A percentile compares a stretch with the other conserved stretches of the same genome.
Evolutionary conservation across 2,888 invertebrate species (phyloP).

Genomic region (Andrena haemorrhoa): DNA sequence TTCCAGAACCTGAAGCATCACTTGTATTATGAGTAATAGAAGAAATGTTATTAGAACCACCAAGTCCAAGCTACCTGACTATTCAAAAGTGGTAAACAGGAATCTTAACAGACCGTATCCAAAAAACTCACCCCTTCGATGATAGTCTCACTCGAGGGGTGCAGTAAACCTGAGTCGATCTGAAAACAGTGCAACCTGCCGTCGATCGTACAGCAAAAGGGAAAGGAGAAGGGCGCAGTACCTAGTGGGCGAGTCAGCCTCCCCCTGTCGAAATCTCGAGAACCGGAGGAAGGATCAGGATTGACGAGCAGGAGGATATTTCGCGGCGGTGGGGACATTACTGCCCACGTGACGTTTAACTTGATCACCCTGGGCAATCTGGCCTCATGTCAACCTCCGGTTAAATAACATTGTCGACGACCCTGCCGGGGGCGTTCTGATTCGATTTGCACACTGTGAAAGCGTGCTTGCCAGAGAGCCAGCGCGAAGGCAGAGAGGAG

Average conservation of each 20-base stretch:
- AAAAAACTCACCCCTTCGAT: too few relatives aligned
- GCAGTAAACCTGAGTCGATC: too few relatives aligned
- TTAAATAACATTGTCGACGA: slow-evolving; percentile 84
- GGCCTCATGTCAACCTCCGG: slow-evolving; percentile 84
- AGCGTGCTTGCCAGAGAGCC: slow-evolving; percentile 59
- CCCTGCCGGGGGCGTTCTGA: slow-evolving; percentile 81
- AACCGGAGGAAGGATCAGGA: slow-evolving; percentile 28
- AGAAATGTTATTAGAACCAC: too few relatives aligned
- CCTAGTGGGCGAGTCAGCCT: neutral
- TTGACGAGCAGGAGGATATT: slow-evolving; percentile 34
- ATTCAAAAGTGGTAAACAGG: too few relatives aligned
- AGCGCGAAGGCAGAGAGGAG: slow-evolving; percentile 17
- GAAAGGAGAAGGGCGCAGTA: neutral
- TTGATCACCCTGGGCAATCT: slow-evolving; percentile 84
- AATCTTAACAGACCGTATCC: too few relatives aligned
- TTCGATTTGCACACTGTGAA: slow-evolving; percentile 82
- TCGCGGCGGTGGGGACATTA: slow-evolving; percentile 69
- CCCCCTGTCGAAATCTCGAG: slow-evolving; percentile 32
- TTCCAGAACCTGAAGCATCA: too few relatives aligned
- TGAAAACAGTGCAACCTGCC: slow-evolving; percentile 2
- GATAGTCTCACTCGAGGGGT: too few relatives aligned
- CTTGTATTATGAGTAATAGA: too few relatives aligned
- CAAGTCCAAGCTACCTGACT: too few relatives aligned
- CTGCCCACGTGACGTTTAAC: slow-evolving; percentile 84
- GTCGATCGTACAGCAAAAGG: neutral